Conservation (phyloP, 2,113 vertebrate species). For the Dipodomys stephensi region DNA sequence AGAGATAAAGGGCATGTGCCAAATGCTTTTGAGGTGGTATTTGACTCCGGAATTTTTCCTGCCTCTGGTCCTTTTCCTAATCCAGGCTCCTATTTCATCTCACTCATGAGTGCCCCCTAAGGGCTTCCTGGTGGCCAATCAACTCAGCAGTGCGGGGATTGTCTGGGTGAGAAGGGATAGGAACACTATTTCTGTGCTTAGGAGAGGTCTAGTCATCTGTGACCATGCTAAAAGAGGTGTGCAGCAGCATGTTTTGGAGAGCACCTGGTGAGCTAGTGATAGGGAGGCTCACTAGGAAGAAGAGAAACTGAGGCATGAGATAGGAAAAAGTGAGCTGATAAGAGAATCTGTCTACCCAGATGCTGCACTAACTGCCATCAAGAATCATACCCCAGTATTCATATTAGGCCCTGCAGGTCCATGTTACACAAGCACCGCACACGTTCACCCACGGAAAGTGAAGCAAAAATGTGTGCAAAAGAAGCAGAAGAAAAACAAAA, state of each 20-base stretch:
- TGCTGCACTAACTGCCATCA: not conserved
- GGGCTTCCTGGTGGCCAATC: not conserved
- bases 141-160: not conserved
- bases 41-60: not conserved
- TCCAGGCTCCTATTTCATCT: too few species aligned
- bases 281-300: accelerated
- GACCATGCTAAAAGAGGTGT: not conserved
- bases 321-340: accelerated
- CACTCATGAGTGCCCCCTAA: not conserved
- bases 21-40: not conserved
- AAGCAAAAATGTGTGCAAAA: not conserved
- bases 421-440: not conserved
- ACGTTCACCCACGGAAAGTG: not conserved
- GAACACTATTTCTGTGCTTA: not conserved
- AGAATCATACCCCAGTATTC: not conserved
- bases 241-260: not conserved
- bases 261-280: not conserved
- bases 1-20: not conserved
- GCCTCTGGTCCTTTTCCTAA: not conserved
- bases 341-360: too few species aligned
- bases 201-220: not conserved
- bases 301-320: not conserved
- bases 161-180: not conserved
- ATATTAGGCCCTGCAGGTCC: not conserved
- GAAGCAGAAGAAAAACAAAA: not conserved